These are phyloP conservation scores for Blastobasis lacticolella DNA, from an alignment of 2,888 invertebrate genomes.

Conservation along the genomic window DNA sequence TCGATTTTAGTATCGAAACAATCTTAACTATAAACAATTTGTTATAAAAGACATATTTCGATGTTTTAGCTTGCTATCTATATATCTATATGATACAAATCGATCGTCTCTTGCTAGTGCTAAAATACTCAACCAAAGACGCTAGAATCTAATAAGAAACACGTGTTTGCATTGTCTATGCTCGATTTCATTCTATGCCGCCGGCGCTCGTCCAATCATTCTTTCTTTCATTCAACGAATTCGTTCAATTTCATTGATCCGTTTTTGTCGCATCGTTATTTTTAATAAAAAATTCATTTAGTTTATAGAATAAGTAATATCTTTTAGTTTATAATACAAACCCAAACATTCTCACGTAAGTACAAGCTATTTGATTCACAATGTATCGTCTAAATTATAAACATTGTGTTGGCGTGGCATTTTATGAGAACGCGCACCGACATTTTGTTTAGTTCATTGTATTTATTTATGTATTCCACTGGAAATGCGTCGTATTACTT, in stretches of 20 bases:
- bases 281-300: constrained; percentile 38
- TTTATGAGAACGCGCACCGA: constrained; percentile 45
- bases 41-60: too few species aligned
- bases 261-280: constrained; percentile 37
- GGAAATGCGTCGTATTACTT: constrained; percentile 7
- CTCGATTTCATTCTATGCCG: too few species aligned
- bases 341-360: constrained; percentile 49
- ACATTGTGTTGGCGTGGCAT: constrained; percentile 57
- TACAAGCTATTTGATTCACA: constrained; percentile 24
- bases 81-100: too few species aligned
- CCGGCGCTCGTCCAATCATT: constrained; percentile 27
- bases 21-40: too few species aligned
- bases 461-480: constrained; percentile 46
- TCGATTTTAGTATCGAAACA: too few species aligned
- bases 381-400: background rate
- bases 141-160: too few species aligned
- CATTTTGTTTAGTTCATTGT: constrained; percentile 69
- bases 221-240: constrained; percentile 23
- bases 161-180: too few species aligned
- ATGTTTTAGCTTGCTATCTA: too few species aligned
- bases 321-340: constrained; percentile 35
- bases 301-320: constrained; percentile 37
- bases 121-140: too few species aligned
- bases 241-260: constrained; percentile 41
- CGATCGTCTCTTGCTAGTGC: too few species aligned